Conservation (phyloP, 1,140 invertebrate species). For the Dinothrombium tinctorium region DNA sequence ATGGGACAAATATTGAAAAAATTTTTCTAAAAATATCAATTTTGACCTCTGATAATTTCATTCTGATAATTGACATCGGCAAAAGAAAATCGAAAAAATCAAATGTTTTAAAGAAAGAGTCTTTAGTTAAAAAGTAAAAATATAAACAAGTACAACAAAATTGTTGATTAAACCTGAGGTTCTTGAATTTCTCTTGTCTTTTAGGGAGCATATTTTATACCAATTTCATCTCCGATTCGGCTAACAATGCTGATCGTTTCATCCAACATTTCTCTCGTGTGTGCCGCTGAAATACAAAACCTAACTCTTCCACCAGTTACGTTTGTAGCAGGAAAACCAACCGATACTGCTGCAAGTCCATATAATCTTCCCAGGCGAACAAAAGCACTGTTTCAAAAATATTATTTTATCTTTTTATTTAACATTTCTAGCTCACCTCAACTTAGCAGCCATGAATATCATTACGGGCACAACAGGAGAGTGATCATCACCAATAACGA, state of each 20-base stretch:
- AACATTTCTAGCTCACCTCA: constrained; percentile 30
- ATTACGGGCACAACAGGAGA: constrained; percentile 91
- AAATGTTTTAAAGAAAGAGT: too few relatives aligned
- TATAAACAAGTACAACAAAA: too few relatives aligned
- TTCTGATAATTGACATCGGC: too few relatives aligned
- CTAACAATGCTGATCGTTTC: constrained; percentile 28
- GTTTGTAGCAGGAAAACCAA: constrained; percentile 93
- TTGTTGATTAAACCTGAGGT: too few relatives aligned
- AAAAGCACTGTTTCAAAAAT: constrained; percentile 28
- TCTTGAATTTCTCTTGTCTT: too few relatives aligned
- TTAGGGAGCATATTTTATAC: constrained; percentile 11
- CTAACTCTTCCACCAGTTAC: constrained; percentile 74
- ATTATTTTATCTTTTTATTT: too few relatives aligned
- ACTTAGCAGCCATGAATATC: constrained; percentile 79
- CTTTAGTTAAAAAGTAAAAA: too few relatives aligned
- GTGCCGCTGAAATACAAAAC: constrained; percentile 85
- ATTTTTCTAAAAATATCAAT: too few relatives aligned
- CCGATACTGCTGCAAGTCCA: constrained; percentile 76
- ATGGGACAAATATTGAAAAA: too few relatives aligned
- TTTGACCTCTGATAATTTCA: too few relatives aligned
- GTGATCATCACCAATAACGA: constrained; percentile 84
- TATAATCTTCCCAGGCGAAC: constrained; percentile 52
- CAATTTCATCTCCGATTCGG: constrained; percentile 8
- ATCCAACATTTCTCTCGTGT: constrained; percentile 87
- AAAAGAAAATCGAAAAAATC: too few relatives aligned